Evolutionary conservation across 2,113 vertebrate species (phyloP), one percentile per base, ranked within the genome.

Genomic region (Turdus rufiventris): DNA sequence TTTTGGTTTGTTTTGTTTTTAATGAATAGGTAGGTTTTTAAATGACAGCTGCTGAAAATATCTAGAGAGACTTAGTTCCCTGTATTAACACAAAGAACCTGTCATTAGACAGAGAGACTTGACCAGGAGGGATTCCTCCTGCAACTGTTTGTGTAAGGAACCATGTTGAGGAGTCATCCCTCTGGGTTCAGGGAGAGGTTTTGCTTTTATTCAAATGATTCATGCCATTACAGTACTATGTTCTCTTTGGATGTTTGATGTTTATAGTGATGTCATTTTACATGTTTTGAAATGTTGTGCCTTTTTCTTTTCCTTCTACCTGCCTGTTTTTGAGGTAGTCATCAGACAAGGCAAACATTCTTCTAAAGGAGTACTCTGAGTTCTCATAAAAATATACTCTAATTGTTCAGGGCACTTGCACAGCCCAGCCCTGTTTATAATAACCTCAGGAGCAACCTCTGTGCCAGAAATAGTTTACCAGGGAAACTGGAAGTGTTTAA

Each of bases 401-500:
- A 79, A 71, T 85, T 85, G 53, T 78, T 42, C 54, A 85, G 47
- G 38, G 63, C 38, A 77, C 73, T 88, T 66, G 66, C 36, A 67
- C 47, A 77, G 87, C 81, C 61, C 79, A 91, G 13, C 36, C 73
- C 76, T 92, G 84, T 94, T 95, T 81, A 74, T 79, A 86, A 72
- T 42, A 91, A 93, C 28, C 62, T 80, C 70, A 65, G 53, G 42
- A 85, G 60, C 53, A 93, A 71, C 31, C 47, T 94, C 53, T 38
- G 40, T 67, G 31, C 56, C 91, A 83, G 48, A 94, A 91, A 88
- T 74, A 83, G 74, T 91, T 95, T 93, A 74, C 60, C 62, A 71
- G 85, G 43, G 68, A 90, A 95, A 95, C 60, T 91, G 75, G 12
- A 91, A 90, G 60, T 73, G 24, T 80, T 94, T 74, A 88, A 93